These are phyloP conservation scores for Coregonus suidteri DNA, from an alignment of 2,797 vertebrate genomes.

Conservation along the genomic window DNA sequence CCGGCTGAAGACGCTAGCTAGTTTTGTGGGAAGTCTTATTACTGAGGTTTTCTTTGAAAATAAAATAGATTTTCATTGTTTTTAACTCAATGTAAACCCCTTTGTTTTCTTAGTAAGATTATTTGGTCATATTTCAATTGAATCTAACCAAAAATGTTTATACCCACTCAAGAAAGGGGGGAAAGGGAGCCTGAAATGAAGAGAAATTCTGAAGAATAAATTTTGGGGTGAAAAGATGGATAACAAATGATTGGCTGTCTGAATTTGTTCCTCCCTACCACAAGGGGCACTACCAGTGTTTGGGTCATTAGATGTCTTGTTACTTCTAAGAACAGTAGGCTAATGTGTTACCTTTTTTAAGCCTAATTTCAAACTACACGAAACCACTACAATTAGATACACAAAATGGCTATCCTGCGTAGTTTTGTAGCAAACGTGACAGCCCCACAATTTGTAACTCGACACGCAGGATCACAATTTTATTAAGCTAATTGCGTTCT, in stretches of 20 bases:
- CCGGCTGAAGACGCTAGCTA: background rate
- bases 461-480: too few relatives aligned
- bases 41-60: background rate
- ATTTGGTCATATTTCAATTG: background rate
- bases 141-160: background rate
- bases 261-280: background rate
- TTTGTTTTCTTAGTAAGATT: background rate
- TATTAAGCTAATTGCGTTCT: too few relatives aligned
- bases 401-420: too few relatives aligned
- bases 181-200: too few relatives aligned
- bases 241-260: background rate
- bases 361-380: background rate
- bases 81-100: background rate
- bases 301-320: background rate
- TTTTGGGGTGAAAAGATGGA: background rate
- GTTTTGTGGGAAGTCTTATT: background rate
- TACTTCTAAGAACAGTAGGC: background rate
- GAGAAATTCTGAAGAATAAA: too few relatives aligned
- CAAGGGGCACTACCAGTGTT: background rate
- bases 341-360: too few relatives aligned
- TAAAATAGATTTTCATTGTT: background rate
- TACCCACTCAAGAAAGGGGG: background rate
- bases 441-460: too few relatives aligned
- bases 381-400: background rate
- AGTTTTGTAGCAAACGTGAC: too few relatives aligned